Conservation (phyloP, 2,888 invertebrate species). For the Acronicta psi region DNA sequence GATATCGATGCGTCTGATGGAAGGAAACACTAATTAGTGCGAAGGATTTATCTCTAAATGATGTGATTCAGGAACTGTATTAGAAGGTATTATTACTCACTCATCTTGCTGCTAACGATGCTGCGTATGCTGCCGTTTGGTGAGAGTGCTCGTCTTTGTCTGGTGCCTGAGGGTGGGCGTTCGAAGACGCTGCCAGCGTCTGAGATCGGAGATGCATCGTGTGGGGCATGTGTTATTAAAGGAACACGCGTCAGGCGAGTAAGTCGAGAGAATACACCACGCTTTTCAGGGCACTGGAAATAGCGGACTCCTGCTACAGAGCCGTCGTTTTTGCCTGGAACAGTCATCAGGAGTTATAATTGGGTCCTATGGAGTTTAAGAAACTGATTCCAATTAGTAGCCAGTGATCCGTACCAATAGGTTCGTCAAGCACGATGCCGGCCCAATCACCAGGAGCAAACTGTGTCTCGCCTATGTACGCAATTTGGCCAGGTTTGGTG, state of each 20-base stretch:
- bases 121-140: conserved; percentile 87
- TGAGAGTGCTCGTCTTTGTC: conserved; percentile 80
- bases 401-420: conserved; percentile 92
- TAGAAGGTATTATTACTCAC: conserved; percentile 65
- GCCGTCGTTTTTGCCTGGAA: conserved; percentile 98
- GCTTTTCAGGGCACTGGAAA: conserved; percentile 97
- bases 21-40: conserved; percentile 14
- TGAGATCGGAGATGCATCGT: conserved; percentile 83
- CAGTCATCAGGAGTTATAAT: conserved; percentile 9
- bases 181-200: conserved; percentile 86
- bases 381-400: background rate
- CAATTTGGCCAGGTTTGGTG: conserved; percentile 96
- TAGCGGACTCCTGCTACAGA: conserved; percentile 97
- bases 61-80: background rate
- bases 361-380: background rate
- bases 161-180: conserved; percentile 81
- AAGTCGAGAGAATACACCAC: conserved; percentile 97
- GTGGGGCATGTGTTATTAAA: conserved; percentile 87
- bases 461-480: conserved; percentile 98
- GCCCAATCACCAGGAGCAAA: conserved; percentile 99
- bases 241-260: conserved; percentile 94
- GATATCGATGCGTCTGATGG: conserved; percentile 84
- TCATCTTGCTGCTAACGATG: conserved; percentile 88
- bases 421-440: conserved; percentile 98
- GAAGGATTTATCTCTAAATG: background rate